A percentile compares a stretch with the other conserved stretches of the same genome.
These are phyloP conservation scores for Nyctalus aviator DNA, from an alignment of 2,797 vertebrate genomes.

Conservation along the genomic window DNA sequence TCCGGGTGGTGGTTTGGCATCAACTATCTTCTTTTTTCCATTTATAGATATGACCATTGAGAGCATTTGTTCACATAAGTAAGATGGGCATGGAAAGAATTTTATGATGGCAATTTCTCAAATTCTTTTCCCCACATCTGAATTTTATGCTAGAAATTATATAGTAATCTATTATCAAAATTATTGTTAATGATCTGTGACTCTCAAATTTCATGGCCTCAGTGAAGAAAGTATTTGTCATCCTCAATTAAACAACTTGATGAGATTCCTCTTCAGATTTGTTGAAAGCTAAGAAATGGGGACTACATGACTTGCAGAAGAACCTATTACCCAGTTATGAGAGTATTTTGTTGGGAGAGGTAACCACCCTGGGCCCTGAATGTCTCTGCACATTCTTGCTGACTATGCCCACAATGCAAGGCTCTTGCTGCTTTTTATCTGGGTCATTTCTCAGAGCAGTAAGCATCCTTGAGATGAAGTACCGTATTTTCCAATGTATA, in stretches of 20 bases:
- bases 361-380: background rate
- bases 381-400: background rate
- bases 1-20: background rate
- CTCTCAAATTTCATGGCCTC: background rate
- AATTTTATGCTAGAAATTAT: slow-evolving; percentile 19
- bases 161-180: slow-evolving; percentile 17
- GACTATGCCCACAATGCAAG: background rate
- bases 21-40: background rate
- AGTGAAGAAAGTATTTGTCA: background rate
- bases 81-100: slow-evolving; percentile 26
- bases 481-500: too few relatives aligned
- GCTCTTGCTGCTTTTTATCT: background rate
- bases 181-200: slow-evolving; percentile 2
- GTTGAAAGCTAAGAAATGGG: background rate
- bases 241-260: background rate
- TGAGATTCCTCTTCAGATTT: background rate
- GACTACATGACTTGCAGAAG: background rate
- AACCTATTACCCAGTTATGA: background rate
- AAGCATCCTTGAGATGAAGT: background rate
- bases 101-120: slow-evolving; percentile 28
- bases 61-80: background rate
- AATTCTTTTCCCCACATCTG: background rate
- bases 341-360: background rate
- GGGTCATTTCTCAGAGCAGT: background rate
- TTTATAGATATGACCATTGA: background rate